phyloP scores from a whole-genome alignment of 2,888 invertebrate species.

The Pristionchus arcanus region DNA sequence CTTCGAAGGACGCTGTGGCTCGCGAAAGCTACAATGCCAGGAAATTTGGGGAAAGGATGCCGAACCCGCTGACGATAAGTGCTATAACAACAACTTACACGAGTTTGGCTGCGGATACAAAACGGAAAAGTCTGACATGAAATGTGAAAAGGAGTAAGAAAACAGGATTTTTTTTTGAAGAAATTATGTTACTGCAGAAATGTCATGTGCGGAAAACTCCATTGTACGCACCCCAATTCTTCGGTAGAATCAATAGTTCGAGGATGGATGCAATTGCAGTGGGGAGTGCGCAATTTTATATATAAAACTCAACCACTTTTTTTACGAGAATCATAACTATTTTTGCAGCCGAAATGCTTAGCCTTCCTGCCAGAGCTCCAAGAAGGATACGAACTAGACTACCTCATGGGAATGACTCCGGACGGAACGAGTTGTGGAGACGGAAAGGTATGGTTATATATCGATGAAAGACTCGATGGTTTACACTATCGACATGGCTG shows the following conservation, averaged over 20 bases:
- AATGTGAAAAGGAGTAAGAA: not conserved
- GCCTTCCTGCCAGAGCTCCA: not conserved
- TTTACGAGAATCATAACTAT: not conserved
- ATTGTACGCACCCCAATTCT: not conserved
- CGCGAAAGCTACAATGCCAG: not conserved
- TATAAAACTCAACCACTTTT: not conserved
- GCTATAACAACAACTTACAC: not conserved
- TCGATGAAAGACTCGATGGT: no score
- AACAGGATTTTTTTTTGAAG: not conserved
- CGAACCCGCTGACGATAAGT: not conserved
- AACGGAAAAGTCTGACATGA: not conserved
- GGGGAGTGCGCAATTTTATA: not conserved
- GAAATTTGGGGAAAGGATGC: not conserved
- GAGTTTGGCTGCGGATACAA: not conserved
- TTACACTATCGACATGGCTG: not conserved
- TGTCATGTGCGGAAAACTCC: not conserved
- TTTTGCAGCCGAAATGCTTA: not conserved
- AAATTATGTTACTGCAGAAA: not conserved
- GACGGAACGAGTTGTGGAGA: slow-evolving; percentile 31
- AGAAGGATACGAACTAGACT: not conserved
- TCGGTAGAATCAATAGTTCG: not conserved
- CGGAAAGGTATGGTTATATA: not conserved
- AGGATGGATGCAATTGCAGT: not conserved
- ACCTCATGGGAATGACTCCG: not conserved
- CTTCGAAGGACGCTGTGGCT: not conserved